Evolutionary conservation across 1,140 invertebrate genomes (phyloP).

Genomic region (Heliconius eleuchia): DNA sequence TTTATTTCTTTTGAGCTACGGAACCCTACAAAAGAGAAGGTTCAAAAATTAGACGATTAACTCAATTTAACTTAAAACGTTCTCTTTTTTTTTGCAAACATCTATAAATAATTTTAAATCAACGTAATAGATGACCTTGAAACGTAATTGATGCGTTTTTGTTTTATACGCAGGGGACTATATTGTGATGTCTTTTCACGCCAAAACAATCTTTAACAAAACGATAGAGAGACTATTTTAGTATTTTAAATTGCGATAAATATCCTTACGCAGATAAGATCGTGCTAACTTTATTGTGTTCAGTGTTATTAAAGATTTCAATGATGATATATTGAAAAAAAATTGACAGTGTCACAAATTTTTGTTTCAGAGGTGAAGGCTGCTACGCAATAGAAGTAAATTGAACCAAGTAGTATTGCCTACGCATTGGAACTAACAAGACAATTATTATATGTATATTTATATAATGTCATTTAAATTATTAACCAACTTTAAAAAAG

Average conservation of each 20-base stretch:
- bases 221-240: background rate
- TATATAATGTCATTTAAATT: background rate
- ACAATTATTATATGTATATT: background rate
- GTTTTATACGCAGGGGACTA: slow-evolving; percentile 21
- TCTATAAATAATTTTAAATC: background rate
- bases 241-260: background rate
- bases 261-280: slow-evolving; percentile 6
- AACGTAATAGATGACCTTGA: slow-evolving; percentile 36
- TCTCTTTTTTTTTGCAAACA: background rate
- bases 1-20: too few species aligned
- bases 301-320: slow-evolving; percentile 10
- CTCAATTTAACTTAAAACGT: background rate
- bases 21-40: too few species aligned
- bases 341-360: slow-evolving; percentile 1
- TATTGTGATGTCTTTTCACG: slow-evolving; percentile 21
- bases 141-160: slow-evolving; percentile 25
- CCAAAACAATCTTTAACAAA: slow-evolving; percentile 7
- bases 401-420: background rate
- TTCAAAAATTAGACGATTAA: background rate
- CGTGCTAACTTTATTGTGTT: slow-evolving; percentile 6
- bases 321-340: slow-evolving; percentile 13
- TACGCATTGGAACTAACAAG: background rate
- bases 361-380: background rate
- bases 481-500: too few species aligned
- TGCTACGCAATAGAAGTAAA: background rate